Evolutionary conservation across 1,140 invertebrate species (phyloP).

Genomic region (Maniola jurtina): DNA sequence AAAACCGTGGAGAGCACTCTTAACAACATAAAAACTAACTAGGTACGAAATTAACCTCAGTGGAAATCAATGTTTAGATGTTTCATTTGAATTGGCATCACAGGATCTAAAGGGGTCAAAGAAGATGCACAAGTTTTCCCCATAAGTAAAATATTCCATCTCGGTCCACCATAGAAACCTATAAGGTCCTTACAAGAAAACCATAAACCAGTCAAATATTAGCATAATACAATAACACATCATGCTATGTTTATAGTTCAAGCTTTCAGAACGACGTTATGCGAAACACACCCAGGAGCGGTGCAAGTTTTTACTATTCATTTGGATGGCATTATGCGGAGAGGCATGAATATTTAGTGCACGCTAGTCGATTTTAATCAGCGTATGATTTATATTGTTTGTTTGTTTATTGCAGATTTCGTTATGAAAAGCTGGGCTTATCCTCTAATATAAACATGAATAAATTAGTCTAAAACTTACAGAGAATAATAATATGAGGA

Average conservation of each 20-base stretch:
- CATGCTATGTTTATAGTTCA: slow-evolving; percentile 48
- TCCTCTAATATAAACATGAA: slow-evolving; percentile 3
- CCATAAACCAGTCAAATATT: slow-evolving; percentile 52
- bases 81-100: neutral
- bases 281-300: slow-evolving; percentile 58
- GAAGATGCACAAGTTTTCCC: neutral
- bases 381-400: slow-evolving; percentile 41
- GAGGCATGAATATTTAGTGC: slow-evolving; percentile 54
- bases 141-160: slow-evolving; percentile 1
- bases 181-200: slow-evolving; percentile 24
- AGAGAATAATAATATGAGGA: neutral
- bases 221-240: slow-evolving; percentile 64
- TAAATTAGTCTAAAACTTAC: neutral
- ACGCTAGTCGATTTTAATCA: slow-evolving; percentile 42
- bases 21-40: too few species aligned
- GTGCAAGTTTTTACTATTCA: slow-evolving; percentile 62
- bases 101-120: neutral
- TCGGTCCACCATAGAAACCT: neutral
- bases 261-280: slow-evolving; percentile 54
- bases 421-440: slow-evolving; percentile 19
- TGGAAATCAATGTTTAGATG: too few species aligned
- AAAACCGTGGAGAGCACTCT: too few species aligned
- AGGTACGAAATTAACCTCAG: too few species aligned
- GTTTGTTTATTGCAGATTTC: slow-evolving; percentile 40
- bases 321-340: slow-evolving; percentile 49